Percentiles rank a stretch among this genome's conserved stretches.
phyloP scores from a whole-genome alignment of 2,888 invertebrate genomes.

The Apodemia hepburni region DNA sequence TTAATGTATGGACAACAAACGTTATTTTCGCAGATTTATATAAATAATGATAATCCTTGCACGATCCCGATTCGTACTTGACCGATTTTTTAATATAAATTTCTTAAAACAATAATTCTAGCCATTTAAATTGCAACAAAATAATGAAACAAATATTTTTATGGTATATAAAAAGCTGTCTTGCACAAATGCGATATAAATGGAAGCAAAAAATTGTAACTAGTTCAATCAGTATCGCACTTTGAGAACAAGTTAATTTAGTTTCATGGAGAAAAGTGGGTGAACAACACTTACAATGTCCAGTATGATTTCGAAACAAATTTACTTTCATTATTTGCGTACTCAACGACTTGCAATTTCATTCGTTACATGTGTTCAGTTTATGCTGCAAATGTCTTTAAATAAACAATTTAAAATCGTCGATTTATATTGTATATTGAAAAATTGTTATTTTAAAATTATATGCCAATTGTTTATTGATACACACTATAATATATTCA shows the following conservation, averaged over 20 bases:
- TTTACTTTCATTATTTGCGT: conserved; percentile 53
- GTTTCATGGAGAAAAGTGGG: conserved; percentile 59
- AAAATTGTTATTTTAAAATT: too few species aligned
- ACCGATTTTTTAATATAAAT: too few species aligned
- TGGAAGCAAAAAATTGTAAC: conserved; percentile 23
- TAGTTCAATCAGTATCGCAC: conserved; percentile 32
- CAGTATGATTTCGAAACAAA: conserved; percentile 48
- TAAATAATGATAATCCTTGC: too few species aligned
- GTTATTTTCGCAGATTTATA: too few species aligned
- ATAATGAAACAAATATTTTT: neutral
- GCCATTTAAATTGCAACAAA: too few species aligned
- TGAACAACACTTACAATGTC: conserved; percentile 50
- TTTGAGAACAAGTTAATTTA: conserved; percentile 46
- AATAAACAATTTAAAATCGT: too few species aligned
- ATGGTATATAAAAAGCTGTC: neutral
- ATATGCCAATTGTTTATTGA: too few species aligned
- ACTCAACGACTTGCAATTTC: conserved; percentile 31
- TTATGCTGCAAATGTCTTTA: neutral
- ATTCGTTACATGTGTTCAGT: neutral
- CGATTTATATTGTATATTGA: too few species aligned
- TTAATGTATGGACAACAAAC: too few species aligned
- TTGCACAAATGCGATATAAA: conserved; percentile 17
- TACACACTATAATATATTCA: too few species aligned
- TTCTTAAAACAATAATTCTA: too few species aligned
- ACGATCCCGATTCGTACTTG: too few species aligned